Evolutionary conservation across 2,113 vertebrate species (phyloP), one percentile per base, ranked within the genome.

Genomic region (Ceratotherium simum): DNA sequence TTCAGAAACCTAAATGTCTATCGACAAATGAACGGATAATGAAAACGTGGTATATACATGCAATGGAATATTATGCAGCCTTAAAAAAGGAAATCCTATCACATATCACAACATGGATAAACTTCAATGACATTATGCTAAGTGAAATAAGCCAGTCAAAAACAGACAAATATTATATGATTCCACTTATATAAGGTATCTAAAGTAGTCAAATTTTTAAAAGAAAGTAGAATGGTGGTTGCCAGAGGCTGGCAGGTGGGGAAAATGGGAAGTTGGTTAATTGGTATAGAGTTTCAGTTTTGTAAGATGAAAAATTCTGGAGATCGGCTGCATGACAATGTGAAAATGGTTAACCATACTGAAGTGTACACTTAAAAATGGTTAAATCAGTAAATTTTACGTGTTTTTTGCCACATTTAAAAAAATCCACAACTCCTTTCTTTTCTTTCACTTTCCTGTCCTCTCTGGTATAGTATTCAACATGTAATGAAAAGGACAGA

Each of bases 391-490:
- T 67, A 67, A 46, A 85, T 65, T 42, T 90, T 54, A 46, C 58
- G 27, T 36, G 9, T 80, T 90, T 67, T 95, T 76, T 76, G 16
- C 27, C 67, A 83, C 48, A 91, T 62, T 79, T 25, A 39, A n/a
- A 72, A 96, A 86, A 85, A 17, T 16, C 13, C 13, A 54, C 20
- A 31, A 81, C 83, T n/a, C 62, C 39, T 89, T 60, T 36, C 33
- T 73, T 93, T 79, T 65, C 65, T 83, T 96, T 87, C 42, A 90
- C 54, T 95, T 73, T 91, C 75, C 86, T 92, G 51, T 85, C 13
- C 27, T 80, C 23, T 42, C 27, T 73, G 27, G 46, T 36, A 58
- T 1, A 65, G 17, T 54, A 33, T 88, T 80, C 27, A 83, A 64
- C 10, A 56, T 36, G 79, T 51, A 92, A 93, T 31, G 14, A 67